Base-by-base conservation (phyloP, 2,797 vertebrate species). In the Artibeus lituratus region DNA sequence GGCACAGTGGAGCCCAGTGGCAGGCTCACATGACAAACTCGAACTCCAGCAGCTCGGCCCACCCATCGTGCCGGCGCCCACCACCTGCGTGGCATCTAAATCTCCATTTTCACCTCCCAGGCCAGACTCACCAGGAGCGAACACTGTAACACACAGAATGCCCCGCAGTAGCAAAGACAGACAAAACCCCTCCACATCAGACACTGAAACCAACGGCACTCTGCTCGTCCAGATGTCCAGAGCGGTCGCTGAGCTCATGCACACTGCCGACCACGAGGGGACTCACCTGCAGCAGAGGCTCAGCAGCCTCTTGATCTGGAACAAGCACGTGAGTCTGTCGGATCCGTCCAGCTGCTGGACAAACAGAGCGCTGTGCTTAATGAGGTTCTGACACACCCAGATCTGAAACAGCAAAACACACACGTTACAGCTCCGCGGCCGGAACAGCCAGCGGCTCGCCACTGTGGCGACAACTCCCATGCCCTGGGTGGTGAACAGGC, bases 241-340 rank as follows among this genome's bases (percentile, higher is more conserved):
- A 70, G 32, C 44, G 57, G 42, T 22, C 39, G 55, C 53, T 9
- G 62, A 3, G 37, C 1, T n/a, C 21, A 32, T 2, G 7, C 6
- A 21, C 32, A 5, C 2, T 29, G 49, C 8, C 35, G 0, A 87
- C 0, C 0, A 0, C 18, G 35, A n/a, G 4, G 11, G 69, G 90
- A 47, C 24, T 97, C 98, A 99, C 99, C 98, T 99, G 98, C 99
- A 99, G 94, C 99, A 99, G 21, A 99, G 99, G 93, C 99, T 99
- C 97, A 99, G 98, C 94, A 99, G 98, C 97, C 99, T 99, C 99
- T 99, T 99, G 98, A 99, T 99, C 97, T 99, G 99, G 99, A 99
- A 99, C 93, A 99, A 97, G 98, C 99, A 99, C 0, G 99, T 99
- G 78, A 99, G 98, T 97, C 99, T 99, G 97, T 99, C 99, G 67